Conservation (phyloP, 2,888 invertebrate species). For the Rotaria socialis region DNA sequence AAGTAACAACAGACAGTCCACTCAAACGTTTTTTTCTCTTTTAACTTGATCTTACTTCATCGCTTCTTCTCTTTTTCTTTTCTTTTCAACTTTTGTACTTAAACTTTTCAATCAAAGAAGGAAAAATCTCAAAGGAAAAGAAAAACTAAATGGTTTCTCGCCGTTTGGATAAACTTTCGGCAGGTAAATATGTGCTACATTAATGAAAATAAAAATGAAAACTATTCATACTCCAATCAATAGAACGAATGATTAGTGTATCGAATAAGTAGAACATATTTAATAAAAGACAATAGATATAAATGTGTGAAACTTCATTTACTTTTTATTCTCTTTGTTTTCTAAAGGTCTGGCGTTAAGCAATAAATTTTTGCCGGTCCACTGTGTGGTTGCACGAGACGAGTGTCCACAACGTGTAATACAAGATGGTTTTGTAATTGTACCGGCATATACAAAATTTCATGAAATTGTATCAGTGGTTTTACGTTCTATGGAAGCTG, state of each 20-base stretch:
- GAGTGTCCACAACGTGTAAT: constrained; percentile 29
- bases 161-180: constrained; percentile 36
- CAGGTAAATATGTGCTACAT: background rate
- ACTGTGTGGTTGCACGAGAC: constrained; percentile 22
- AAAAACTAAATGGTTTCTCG: background rate
- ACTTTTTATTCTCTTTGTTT: background rate
- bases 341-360: constrained; percentile 29
- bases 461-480: constrained; percentile 32
- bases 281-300: background rate
- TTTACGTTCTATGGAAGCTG: constrained; percentile 7
- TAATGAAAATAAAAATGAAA: background rate
- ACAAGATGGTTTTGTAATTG: constrained; percentile 30
- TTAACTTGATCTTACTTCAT: constrained; percentile 8
- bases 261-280: background rate
- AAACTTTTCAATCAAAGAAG: background rate
- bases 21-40: constrained; percentile 26
- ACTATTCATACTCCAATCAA: background rate
- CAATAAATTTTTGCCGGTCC: constrained; percentile 35
- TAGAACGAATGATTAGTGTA: background rate
- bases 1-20: constrained; percentile 26
- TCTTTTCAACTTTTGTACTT: constrained; percentile 11
- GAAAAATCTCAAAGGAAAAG: background rate
- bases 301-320: constrained; percentile 34
- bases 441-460: constrained; percentile 27
- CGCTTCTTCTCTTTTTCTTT: background rate